These are phyloP conservation scores for Aromia moschata DNA, from an alignment of 2,888 invertebrate genomes.

Conservation along the genomic window DNA sequence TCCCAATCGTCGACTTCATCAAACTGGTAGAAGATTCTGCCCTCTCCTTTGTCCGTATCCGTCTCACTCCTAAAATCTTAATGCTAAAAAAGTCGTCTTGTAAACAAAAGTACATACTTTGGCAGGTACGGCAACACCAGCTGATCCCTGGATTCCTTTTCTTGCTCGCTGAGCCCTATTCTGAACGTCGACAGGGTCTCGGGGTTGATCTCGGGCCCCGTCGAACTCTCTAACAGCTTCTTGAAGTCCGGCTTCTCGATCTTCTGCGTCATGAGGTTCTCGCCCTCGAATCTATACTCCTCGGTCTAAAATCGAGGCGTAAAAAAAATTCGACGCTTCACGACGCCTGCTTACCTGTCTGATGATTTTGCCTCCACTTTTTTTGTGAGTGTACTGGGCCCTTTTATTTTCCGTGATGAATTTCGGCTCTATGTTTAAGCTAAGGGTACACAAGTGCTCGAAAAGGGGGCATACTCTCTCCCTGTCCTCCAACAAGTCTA, in stretches of 20 bases:
- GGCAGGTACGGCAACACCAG: constrained; percentile 70
- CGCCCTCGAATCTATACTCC: constrained; percentile 54
- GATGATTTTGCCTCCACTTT: constrained; percentile 65
- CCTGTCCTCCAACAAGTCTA: constrained; percentile 63
- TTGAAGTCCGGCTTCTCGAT: constrained; percentile 57
- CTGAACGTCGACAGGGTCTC: constrained; percentile 71
- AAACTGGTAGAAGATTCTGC: constrained; percentile 78
- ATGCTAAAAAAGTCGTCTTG: too few relatives aligned
- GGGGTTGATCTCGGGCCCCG: constrained; percentile 53
- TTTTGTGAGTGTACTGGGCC: constrained; percentile 62
- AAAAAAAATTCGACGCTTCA: not conserved
- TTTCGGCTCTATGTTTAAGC: constrained; percentile 58
- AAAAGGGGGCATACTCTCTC: constrained; percentile 63
- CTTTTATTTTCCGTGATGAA: constrained; percentile 55
- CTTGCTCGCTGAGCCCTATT: constrained; percentile 71
- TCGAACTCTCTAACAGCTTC: constrained; percentile 36
- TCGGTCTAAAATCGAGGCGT: constrained; percentile 42
- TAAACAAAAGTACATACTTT: constrained; percentile 60
- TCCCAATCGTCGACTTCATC: constrained; percentile 85
- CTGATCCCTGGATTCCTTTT: constrained; percentile 66
- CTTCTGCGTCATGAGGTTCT: constrained; percentile 54
- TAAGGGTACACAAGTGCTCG: constrained; percentile 62
- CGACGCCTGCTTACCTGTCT: constrained; percentile 57
- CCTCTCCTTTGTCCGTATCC: constrained; percentile 55
- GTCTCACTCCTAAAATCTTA: constrained; percentile 40